Evolutionary conservation across 35 echinoderm and acorn worm genomes (phyloP).

Genomic region (Strongylocentrotus purpuratus): DNA sequence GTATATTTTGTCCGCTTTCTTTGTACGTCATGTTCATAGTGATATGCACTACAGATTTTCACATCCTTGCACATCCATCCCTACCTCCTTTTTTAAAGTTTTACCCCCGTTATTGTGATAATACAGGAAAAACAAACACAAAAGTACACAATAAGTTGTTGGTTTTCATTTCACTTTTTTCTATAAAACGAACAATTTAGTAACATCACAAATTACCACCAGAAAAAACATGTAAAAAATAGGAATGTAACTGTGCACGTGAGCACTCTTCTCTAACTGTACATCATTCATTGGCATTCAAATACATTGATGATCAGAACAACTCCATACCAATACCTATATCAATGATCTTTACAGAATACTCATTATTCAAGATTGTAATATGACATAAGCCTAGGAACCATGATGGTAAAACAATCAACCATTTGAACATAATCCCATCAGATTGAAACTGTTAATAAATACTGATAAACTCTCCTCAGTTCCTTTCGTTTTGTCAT

Average conservation of each 20-base stretch:
- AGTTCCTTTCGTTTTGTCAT: neutral
- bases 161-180: neutral
- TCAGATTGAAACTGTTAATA: no score
- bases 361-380: neutral
- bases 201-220: neutral
- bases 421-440: neutral
- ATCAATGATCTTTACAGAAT: no score
- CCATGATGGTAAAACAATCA: neutral
- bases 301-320: neutral
- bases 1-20: no score
- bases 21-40: no score
- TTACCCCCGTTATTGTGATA: no score
- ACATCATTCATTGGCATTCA: neutral
- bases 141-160: neutral
- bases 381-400: neutral
- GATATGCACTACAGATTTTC: no score
- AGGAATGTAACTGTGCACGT: neutral
- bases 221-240: neutral
- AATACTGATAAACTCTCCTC: no score
- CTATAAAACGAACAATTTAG: neutral
- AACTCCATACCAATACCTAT: neutral
- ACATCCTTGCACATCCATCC: no score
- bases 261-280: neutral
- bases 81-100: no score
- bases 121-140: no score